Percentiles rank a stretch among this genome's conserved stretches.
These are phyloP conservation scores for Epinotia bilunana DNA, from an alignment of 2,888 invertebrate species.

Conservation along the genomic window DNA sequence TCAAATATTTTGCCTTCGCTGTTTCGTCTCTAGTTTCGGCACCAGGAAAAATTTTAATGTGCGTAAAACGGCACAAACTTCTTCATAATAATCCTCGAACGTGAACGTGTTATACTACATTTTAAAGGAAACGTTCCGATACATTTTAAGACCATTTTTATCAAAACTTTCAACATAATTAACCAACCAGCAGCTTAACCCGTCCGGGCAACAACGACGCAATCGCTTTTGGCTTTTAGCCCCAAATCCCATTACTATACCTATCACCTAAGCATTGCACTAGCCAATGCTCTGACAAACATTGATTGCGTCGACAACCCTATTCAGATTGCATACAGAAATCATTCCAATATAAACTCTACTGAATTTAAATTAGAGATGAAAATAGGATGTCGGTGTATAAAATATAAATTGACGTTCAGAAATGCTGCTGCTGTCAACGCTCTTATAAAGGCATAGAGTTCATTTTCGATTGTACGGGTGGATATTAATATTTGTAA, in stretches of 20 bases:
- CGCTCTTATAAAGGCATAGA: not conserved
- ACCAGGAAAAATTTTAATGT: too few species aligned
- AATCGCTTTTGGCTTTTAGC: slow-evolving; percentile 38
- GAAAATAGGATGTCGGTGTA: not conserved
- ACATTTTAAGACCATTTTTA: not conserved
- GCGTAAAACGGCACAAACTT: too few species aligned
- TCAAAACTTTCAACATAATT: slow-evolving; percentile 2
- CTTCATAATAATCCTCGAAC: too few species aligned
- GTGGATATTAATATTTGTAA: slow-evolving; percentile 43
- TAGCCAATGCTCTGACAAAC: slow-evolving; percentile 47
- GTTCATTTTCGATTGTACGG: slow-evolving; percentile 7
- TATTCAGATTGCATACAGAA: slow-evolving; percentile 39
- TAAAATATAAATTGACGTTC: slow-evolving; percentile 11
- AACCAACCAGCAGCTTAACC: slow-evolving; percentile 5
- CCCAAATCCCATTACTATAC: slow-evolving; percentile 15
- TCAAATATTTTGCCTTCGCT: too few species aligned
- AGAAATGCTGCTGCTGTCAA: slow-evolving; percentile 1
- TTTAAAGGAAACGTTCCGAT: not conserved
- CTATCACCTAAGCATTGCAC: slow-evolving; percentile 27
- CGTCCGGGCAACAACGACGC: not conserved
- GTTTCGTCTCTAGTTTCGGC: too few species aligned
- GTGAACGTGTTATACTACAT: not conserved
- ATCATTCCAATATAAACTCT: slow-evolving; percentile 2
- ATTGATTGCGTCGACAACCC: slow-evolving; percentile 55
- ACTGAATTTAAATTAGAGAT: not conserved